Conservation (phyloP, 1,140 invertebrate genomes). For the Proctacanthus coquilletti region DNA sequence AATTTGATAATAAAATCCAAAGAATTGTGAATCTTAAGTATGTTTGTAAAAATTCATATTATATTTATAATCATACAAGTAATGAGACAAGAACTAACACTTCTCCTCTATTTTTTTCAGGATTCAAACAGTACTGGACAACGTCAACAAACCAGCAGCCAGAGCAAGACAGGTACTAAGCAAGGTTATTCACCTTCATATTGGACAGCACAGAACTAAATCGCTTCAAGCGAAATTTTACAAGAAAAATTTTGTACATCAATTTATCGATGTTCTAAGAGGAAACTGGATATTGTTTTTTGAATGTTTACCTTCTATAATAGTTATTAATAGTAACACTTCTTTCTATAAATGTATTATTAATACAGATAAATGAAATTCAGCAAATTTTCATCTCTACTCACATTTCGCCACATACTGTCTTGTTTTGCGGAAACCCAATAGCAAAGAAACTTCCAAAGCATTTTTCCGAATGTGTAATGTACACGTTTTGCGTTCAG, state of each 20-base stretch:
- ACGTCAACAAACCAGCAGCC: slow-evolving; percentile 46
- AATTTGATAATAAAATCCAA: neutral
- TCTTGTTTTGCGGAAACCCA: no score
- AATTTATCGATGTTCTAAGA: slow-evolving; percentile 2
- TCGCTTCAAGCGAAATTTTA: neutral
- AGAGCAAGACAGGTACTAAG: slow-evolving; percentile 50
- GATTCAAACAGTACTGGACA: slow-evolving; percentile 51
- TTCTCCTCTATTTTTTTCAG: slow-evolving; percentile 25
- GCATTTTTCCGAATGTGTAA: no score
- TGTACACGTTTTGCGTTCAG: no score
- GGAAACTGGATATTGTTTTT: no score
- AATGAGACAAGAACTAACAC: neutral
- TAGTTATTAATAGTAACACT: no score
- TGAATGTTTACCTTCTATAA: no score
- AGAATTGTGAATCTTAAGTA: neutral
- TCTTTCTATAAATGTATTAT: no score
- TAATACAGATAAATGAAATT: no score
- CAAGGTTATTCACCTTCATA: slow-evolving; percentile 44
- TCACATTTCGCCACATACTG: no score
- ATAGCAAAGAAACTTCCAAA: no score
- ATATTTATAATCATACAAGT: neutral
- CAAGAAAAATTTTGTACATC: slow-evolving; percentile 6
- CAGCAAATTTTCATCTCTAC: no score
- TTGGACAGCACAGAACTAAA: slow-evolving; percentile 43
- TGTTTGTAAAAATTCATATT: neutral